Base-by-base conservation (phyloP, 2,797 vertebrate species). In the Argya squamiceps region DNA sequence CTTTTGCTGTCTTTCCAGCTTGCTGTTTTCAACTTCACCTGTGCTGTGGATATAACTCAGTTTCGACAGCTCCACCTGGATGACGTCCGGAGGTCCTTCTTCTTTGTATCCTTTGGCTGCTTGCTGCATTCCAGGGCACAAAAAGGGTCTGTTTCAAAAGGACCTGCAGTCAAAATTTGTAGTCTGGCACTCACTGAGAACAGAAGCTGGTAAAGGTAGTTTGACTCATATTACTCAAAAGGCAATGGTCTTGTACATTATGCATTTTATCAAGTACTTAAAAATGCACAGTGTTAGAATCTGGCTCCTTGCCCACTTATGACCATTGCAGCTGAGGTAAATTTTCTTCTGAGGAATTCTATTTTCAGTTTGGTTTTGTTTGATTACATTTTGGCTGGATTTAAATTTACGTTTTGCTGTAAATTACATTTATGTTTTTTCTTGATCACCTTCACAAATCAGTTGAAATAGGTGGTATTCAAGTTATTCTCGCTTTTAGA, bases 71-170 rank as follows among this genome's bases (percentile, higher is more conserved):
- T 99, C 52, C 98, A 97, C 94, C 82, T 98, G 39, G 99, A 99
- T 63, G 99, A 99, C 17, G 95, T 99, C 88, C 98, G 99, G 64
- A 98, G 99, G 97, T 99, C 99, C 12, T 99, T 99, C 94, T 99
- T 99, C 97, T 99, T 99, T 89, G 99, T 99, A 99, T 99, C 99
- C 99, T 98, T 98, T 97, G 73, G 16, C 44, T 32, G 6, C 39
- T 94, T 70, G 34, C 56, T 91, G 44, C 12, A 5, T 87, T 92
- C 36, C 53, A 41, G 36, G 43, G 32, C 15, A 47, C 14, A 6
- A 70, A 21, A 55, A 18, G 34, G 36, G 17, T 46, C 68, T 68
- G 14, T 71, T 88, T 87, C 80, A 68, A 34, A 93, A 84, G 32
- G n/a, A 41, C 10, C 26, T 6, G 1, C 44, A 76, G 10, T 67